These are phyloP conservation scores for Sceloporus tristichus DNA, from an alignment of 2,113 vertebrate species.

Conservation along the genomic window DNA sequence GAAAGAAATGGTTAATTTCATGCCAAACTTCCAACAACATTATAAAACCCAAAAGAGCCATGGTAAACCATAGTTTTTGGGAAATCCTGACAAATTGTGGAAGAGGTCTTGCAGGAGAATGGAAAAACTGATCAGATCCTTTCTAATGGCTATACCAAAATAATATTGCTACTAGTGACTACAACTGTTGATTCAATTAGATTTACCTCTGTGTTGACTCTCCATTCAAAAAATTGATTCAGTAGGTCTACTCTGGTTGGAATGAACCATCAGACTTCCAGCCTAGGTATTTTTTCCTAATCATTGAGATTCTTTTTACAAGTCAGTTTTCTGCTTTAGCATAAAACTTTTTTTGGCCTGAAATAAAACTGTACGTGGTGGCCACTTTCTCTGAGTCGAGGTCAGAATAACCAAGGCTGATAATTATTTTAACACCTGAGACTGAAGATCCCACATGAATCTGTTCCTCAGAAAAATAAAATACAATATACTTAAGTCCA, in stretches of 20 bases:
- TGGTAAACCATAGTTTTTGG: constrained; percentile 2
- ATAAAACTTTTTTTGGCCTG: background rate
- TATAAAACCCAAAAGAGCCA: constrained; percentile 11
- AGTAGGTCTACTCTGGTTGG: too few species aligned
- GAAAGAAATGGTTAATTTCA: constrained; percentile 48
- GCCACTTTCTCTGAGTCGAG: background rate
- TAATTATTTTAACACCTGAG: background rate
- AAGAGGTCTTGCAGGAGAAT: constrained; percentile 20
- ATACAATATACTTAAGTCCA: background rate
- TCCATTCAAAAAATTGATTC: too few species aligned
- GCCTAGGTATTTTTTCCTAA: background rate
- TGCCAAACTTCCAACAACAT: constrained; percentile 46
- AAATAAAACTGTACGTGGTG: background rate
- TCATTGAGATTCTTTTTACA: background rate
- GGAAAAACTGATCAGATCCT: constrained; percentile 19
- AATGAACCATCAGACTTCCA: too few species aligned
- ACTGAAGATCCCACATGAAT: background rate
- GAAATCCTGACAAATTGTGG: background rate
- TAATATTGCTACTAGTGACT: too few species aligned
- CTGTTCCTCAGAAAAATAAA: background rate
- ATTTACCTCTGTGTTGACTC: too few species aligned
- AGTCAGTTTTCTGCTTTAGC: background rate
- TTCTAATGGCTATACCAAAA: too few species aligned
- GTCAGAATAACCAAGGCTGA: background rate
- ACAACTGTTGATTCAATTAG: too few species aligned